Conservation (phyloP, 2,888 invertebrate genomes). For the Lithosia quadra region DNA sequence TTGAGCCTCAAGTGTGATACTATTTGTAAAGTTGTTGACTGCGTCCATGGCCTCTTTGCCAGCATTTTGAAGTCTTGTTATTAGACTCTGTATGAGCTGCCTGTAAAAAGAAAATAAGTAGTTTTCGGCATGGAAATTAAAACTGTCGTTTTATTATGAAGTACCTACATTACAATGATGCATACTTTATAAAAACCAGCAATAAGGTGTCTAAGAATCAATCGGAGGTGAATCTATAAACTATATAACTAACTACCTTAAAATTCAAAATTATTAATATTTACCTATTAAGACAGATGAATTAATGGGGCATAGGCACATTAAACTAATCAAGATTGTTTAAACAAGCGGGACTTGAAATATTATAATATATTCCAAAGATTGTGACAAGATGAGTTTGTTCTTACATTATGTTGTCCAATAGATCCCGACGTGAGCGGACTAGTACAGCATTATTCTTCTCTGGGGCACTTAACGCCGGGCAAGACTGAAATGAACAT, state of each 20-base stretch:
- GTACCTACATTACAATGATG: no score
- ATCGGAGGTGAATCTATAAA: no score
- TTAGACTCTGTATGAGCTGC: slow-evolving; percentile 65
- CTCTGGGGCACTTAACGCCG: slow-evolving; percentile 56
- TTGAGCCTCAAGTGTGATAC: slow-evolving; percentile 61
- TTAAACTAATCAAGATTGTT: neutral
- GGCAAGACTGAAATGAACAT: slow-evolving; percentile 52
- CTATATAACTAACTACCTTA: no score
- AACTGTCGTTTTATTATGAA: neutral
- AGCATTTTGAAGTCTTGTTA: slow-evolving; percentile 61
- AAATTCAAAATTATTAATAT: no score
- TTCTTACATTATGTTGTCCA: slow-evolving; percentile 58
- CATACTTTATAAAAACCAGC: no score
- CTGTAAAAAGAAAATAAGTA: slow-evolving; percentile 54
- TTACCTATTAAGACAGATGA: neutral
- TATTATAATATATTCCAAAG: neutral
- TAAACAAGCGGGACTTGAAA: neutral
- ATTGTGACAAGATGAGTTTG: neutral
- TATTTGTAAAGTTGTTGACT: slow-evolving; percentile 61
- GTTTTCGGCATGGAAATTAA: neutral
- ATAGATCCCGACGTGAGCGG: slow-evolving; percentile 54
- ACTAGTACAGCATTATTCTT: slow-evolving; percentile 47
- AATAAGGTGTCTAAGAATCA: no score
- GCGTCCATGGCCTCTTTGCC: slow-evolving; percentile 67
- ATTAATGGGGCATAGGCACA: neutral